Evolutionary conservation across 2,888 invertebrate genomes (phyloP), one percentile per base, ranked within the genome.

Genomic region (Branchellion lobata): DNA sequence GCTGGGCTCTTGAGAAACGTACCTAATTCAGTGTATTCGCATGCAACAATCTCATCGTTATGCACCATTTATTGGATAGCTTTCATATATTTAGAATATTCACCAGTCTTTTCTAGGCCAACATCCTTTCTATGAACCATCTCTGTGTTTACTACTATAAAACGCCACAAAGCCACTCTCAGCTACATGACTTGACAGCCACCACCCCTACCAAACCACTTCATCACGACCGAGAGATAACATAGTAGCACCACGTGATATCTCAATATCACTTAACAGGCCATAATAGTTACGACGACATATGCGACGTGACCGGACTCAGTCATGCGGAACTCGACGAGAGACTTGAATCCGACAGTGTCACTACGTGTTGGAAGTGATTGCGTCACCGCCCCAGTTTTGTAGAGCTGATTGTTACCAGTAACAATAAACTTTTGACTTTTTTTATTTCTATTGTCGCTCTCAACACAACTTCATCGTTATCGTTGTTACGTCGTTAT

Each of bases 341-440:
- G 14, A 47, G 34, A 11, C 36, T 77, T 8, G 77, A 77, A 61
- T 24, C 31, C 5, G 34, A 34, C 8, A 33, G 29, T 24, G 34
- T 65, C 29, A 27, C 33, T 24, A 40, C 33, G 21, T 77, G 65
- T 36, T 53, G 34, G 61, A 77, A 77, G 34, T 77, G 65, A 77
- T 24, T 73, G n/a, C n/a, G n/a, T n/a, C n/a, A n/a, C n/a, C n/a
- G n/a, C n/a, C n/a, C n/a, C n/a, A n/a, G n/a, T n/a, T n/a, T n/a
- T n/a, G n/a, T n/a, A n/a, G n/a, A n/a, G n/a, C n/a, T n/a, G n/a
- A n/a, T n/a, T n/a, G n/a, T n/a, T n/a, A n/a, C n/a, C n/a, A n/a
- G n/a, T n/a, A n/a, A n/a, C n/a, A n/a, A n/a, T n/a, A n/a, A n/a
- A n/a, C n/a, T n/a, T n/a, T n/a, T n/a, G n/a, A n/a, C n/a, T n/a